Conservation (phyloP, 2,113 vertebrate species). For the rat (Rattus norvegicus) region DNA sequence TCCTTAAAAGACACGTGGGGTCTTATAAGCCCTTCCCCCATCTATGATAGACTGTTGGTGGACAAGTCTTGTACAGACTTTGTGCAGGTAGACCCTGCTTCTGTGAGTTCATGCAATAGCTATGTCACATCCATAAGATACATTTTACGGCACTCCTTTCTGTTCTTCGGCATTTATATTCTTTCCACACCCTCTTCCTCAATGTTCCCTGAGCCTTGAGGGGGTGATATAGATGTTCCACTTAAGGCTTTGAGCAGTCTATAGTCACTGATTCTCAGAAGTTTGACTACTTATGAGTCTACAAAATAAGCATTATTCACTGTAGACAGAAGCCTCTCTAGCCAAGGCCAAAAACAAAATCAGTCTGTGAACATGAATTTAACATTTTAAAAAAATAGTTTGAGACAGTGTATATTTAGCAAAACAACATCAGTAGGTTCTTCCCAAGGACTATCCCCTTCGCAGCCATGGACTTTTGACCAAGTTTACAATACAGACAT, state of each 20-base stretch:
- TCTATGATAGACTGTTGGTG: not conserved
- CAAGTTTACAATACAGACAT: not conserved
- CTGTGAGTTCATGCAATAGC: not conserved
- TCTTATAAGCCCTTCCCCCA: not conserved
- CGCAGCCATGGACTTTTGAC: not conserved
- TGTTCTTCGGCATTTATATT: not conserved
- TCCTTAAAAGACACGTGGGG: too few species aligned
- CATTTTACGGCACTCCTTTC: not conserved
- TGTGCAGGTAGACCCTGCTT: not conserved
- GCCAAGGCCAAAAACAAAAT: not conserved
- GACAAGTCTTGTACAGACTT: not conserved
- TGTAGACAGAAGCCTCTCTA: not conserved
- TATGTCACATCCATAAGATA: not conserved
- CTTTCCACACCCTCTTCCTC: not conserved
- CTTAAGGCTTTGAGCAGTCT: not conserved
- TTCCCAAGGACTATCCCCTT: not conserved
- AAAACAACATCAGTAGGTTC: not conserved
- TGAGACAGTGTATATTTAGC: not conserved
- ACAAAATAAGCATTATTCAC: not conserved
- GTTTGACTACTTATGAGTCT: not conserved
- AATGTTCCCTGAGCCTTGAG: not conserved
- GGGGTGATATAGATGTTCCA: not conserved
- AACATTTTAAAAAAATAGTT: not conserved
- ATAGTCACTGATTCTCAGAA: not conserved
- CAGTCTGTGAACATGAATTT: not conserved